Evolutionary conservation across 2,113 vertebrate species (phyloP).

Genomic region (Malaclemys terrapin): DNA sequence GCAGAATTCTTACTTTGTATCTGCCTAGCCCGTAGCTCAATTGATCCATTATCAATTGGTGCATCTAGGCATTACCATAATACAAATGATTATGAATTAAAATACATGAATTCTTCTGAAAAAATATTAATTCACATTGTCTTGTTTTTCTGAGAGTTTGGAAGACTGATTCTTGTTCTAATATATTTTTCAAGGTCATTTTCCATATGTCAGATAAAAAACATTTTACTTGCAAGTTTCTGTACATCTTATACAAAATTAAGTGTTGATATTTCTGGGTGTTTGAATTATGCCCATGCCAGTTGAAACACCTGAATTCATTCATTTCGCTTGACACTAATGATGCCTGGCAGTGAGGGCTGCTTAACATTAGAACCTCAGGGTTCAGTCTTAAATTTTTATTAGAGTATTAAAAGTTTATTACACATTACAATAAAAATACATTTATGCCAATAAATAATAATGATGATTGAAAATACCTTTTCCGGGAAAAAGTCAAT

Average conservation of each 20-base stretch:
- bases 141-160: not conserved
- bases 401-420: not conserved
- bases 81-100: not conserved
- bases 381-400: not conserved
- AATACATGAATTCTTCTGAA: not conserved
- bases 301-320: constrained; percentile 12
- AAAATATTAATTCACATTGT: not conserved
- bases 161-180: not conserved
- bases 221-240: constrained; percentile 9
- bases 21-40: not conserved
- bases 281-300: constrained; percentile 48
- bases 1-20: not conserved
- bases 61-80: not conserved
- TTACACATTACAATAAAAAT: not conserved
- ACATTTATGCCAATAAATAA: not conserved
- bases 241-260: accelerated
- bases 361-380: constrained; percentile 4
- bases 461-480: not conserved
- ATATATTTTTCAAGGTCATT: not conserved
- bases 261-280: constrained; percentile 19
- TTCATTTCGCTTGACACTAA: not conserved
- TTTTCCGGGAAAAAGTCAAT: not conserved
- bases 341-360: not conserved
- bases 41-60: not conserved
- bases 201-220: constrained; percentile 18